These are phyloP conservation scores for Tringa solitaria DNA, from an alignment of 2,113 vertebrate genomes.

Conservation along the genomic window DNA sequence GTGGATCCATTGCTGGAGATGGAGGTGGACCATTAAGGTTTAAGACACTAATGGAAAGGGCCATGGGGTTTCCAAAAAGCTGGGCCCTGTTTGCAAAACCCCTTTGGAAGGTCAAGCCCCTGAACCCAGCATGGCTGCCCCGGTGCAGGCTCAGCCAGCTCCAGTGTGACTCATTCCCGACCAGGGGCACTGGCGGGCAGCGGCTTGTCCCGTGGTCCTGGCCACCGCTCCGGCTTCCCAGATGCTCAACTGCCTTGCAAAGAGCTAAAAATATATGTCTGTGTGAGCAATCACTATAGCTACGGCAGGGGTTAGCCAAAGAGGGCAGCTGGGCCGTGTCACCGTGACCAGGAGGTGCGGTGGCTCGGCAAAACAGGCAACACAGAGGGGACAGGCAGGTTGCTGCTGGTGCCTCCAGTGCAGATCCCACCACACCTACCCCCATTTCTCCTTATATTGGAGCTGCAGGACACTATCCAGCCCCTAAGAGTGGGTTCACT, in stretches of 20 bases:
- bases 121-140: neutral
- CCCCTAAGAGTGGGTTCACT: neutral
- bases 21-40: neutral
- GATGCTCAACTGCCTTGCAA: neutral
- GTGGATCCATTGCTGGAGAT: fast-evolving
- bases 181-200: neutral
- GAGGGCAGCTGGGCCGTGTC: neutral
- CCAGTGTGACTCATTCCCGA: neutral
- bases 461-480: neutral
- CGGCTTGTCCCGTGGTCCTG: neutral
- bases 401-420: neutral
- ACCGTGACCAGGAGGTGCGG: fast-evolving
- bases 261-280: slow-evolving; percentile 30
- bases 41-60: neutral
- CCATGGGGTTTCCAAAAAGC: neutral
- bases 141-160: neutral
- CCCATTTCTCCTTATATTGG: neutral
- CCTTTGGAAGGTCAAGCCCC: neutral
- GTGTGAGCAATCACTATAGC: neutral
- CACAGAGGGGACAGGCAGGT: neutral
- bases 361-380: fast-evolving
- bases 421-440: neutral
- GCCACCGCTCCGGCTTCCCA: neutral
- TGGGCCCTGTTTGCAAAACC: neutral
- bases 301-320: neutral